Evolutionary conservation across 2,888 invertebrate species (phyloP), one percentile per base, ranked within the genome.

Genomic region (Drosophila conformis): DNA sequence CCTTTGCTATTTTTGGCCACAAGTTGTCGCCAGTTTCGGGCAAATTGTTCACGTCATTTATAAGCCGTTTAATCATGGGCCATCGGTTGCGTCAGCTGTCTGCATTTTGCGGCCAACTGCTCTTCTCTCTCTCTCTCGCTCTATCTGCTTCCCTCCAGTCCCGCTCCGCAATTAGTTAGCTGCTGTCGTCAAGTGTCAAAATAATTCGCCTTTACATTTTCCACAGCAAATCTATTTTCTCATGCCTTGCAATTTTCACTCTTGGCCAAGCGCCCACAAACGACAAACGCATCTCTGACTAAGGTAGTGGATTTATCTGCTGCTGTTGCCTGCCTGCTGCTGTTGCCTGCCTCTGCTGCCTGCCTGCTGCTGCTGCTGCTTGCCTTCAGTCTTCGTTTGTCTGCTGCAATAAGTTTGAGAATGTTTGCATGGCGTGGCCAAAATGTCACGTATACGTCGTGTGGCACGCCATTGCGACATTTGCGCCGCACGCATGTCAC

Each of bases 401-500:
- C 63, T 83, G 72, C 46, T 64, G 73, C 67, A 48, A 72, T 68
- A 69, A 63, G 80, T n/a, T 29, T 11, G 51, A 51, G 57, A 38
- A 62, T 72, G 42, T 51, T 76, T 64, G 77, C 78, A 81, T 73
- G 82, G 79, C 75, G 58, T 86, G 78, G 83, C 89, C 82, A 73
- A 90, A 89, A 89, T 86, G 87, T 86, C 89, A 90, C 85, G 89
- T 89, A 86, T 90, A 90, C 90, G 90, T 82, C 90, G 89, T 86
- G 85, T 86, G 85, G 90, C 84, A 88, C 80, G 83, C 74, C 70
- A 78, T 61, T 54, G 57, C 73, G 57, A 62, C 68, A 78, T 62
- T 60, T 70, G 61, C 46, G 69, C 62, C 40, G 18, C 59, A 68
- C 60, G 79, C 69, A 61, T 77, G 76, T 67, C 67, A 62, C 59